Evolutionary conservation across 2,888 invertebrate species (phyloP).

Genomic region (Apamea sordens): DNA sequence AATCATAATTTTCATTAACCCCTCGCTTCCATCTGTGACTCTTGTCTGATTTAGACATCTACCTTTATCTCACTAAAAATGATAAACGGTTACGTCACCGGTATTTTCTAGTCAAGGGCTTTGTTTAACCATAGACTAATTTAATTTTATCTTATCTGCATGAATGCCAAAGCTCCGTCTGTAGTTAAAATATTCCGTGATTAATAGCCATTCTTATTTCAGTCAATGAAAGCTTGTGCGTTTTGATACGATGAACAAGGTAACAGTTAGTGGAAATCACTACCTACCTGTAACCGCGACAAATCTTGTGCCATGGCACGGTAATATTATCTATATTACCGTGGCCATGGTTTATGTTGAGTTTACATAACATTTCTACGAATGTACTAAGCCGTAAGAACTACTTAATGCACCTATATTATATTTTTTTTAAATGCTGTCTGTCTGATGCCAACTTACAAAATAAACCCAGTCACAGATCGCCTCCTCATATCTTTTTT

Average conservation of each 20-base stretch:
- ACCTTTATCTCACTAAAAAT: slow-evolving; percentile 34
- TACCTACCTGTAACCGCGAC: slow-evolving; percentile 34
- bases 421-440: slow-evolving; percentile 1
- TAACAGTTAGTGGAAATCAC: slow-evolving; percentile 22
- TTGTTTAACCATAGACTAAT: slow-evolving; percentile 33
- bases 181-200: slow-evolving; percentile 40
- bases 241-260: slow-evolving; percentile 3
- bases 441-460: neutral
- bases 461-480: neutral
- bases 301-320: slow-evolving; percentile 14
- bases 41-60: slow-evolving; percentile 53
- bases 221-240: neutral
- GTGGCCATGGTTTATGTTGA: slow-evolving; percentile 20
- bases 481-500: slow-evolving; percentile 1
- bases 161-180: slow-evolving; percentile 35
- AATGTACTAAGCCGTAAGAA: neutral
- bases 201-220: slow-evolving; percentile 26
- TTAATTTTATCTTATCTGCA: slow-evolving; percentile 56
- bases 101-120: slow-evolving; percentile 46
- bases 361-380: slow-evolving; percentile 3
- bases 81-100: slow-evolving; percentile 53
- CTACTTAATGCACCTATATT: neutral
- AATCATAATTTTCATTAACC: slow-evolving; percentile 57
- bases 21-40: slow-evolving; percentile 26
- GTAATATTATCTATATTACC: no score